A percentile compares a stretch with the other conserved stretches of the same genome.
Evolutionary conservation across 2,113 vertebrate genomes (phyloP).

Genomic region (Axis porcinus): DNA sequence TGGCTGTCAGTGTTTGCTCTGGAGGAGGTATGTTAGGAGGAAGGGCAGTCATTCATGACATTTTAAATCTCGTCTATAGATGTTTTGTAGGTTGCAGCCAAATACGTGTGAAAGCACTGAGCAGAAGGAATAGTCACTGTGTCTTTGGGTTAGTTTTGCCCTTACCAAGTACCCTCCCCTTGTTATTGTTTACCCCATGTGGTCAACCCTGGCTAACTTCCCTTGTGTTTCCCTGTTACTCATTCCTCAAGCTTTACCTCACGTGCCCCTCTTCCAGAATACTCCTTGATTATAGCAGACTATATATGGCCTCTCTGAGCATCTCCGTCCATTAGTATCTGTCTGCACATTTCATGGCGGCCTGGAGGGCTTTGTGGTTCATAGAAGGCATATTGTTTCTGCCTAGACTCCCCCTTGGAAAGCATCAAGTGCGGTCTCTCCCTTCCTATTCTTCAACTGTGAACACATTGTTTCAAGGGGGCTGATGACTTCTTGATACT

Average conservation of each 20-base stretch:
- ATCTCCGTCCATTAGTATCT: neutral
- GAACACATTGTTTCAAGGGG: neutral
- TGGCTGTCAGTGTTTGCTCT: neutral
- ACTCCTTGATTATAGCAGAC: neutral
- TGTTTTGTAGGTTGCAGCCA: neutral
- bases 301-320: neutral
- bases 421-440: neutral
- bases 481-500: neutral
- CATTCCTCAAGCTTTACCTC: neutral
- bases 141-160: neutral
- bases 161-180: neutral
- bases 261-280: neutral
- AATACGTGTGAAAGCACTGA: neutral
- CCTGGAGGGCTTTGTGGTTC: neutral
- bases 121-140: neutral
- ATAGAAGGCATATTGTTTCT: neutral
- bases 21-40: neutral
- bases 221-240: neutral
- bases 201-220: neutral
- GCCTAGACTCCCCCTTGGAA: neutral
- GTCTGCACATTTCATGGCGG: neutral
- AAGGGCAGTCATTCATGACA: neutral
- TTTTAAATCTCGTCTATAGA: neutral
- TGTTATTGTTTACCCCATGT: neutral
- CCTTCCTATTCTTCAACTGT: neutral